Evolutionary conservation across 2,888 invertebrate genomes (phyloP), one percentile per base, ranked within the genome.

Genomic region (Teleogryllus oceanicus): DNA sequence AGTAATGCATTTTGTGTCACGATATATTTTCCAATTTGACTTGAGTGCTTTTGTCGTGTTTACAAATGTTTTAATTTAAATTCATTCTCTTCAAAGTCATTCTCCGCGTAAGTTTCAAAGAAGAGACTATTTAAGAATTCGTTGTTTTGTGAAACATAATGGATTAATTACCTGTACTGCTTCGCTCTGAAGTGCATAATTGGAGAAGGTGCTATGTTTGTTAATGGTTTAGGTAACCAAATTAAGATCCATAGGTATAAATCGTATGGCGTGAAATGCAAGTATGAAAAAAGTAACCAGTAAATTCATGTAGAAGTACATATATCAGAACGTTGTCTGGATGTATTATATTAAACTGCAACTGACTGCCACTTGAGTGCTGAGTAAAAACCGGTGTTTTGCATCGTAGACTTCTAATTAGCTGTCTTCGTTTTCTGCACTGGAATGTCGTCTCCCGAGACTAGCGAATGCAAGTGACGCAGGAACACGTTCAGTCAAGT

Each of bases 1-100:
- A 62, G 62, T 62, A 62, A 62, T 62, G 62, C 62, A 62, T 62
- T 62, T 62, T 62, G 62, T 62, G 62, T 62, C 62, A 62, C 62
- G 16, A 62, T 62, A 62, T 62, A 62, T 62, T 62, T 62, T 62
- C 62, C 62, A 18, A 62, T 62, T 62, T 13, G 62, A 62, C 62
- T 62, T 62, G 62, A 62, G 62, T 62, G 62, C 62, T 62, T 62
- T 62, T 62, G 62, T 62, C 62, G 62, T 62, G 62, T 62, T 62
- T 62, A 62, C 62, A 62, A 62, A 62, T 62, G 62, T 62, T 62
- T 62, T 62, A 62, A 62, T 62, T 62, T 62, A 62, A 62, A 62
- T 62, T 62, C 62, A 62, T 62, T 62, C 62, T 13, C 13, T 13
- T 62, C n/a, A 13, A 18, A n/a, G n/a, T n/a, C 62, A 11, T 62